Evolutionary conservation across 2,113 vertebrate genomes (phyloP).

Genomic region (Cepphus grylle): DNA sequence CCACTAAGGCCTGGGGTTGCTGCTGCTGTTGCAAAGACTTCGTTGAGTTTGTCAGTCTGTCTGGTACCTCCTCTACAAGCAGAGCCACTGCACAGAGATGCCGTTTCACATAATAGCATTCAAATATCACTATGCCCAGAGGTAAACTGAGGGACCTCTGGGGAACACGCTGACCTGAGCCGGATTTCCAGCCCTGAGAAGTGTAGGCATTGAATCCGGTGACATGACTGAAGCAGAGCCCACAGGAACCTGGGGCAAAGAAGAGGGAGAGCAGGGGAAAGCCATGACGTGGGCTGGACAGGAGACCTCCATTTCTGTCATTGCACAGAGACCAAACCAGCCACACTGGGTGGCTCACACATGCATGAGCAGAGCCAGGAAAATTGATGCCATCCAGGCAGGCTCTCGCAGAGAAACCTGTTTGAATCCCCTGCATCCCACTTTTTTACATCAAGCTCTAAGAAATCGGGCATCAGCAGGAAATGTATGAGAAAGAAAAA

Average conservation of each 20-base stretch:
- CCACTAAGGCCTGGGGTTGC: background rate
- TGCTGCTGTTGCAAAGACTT: background rate
- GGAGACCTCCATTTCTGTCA: background rate
- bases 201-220: background rate
- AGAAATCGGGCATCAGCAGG: background rate
- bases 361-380: background rate
- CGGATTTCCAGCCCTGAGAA: background rate
- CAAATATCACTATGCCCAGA: background rate
- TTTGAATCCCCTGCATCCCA: background rate
- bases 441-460: background rate
- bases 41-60: background rate
- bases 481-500: background rate
- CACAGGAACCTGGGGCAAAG: background rate
- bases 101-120: background rate
- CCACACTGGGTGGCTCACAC: background rate
- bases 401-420: background rate
- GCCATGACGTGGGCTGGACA: fast-evolving
- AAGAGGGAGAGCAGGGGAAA: background rate
- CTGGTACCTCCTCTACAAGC: background rate
- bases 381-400: background rate
- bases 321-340: background rate
- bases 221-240: background rate
- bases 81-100: background rate
- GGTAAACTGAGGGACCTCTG: background rate
- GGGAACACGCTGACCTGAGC: background rate